Conservation (phyloP, 2,797 vertebrate species). For the Oreortyx pictus region DNA sequence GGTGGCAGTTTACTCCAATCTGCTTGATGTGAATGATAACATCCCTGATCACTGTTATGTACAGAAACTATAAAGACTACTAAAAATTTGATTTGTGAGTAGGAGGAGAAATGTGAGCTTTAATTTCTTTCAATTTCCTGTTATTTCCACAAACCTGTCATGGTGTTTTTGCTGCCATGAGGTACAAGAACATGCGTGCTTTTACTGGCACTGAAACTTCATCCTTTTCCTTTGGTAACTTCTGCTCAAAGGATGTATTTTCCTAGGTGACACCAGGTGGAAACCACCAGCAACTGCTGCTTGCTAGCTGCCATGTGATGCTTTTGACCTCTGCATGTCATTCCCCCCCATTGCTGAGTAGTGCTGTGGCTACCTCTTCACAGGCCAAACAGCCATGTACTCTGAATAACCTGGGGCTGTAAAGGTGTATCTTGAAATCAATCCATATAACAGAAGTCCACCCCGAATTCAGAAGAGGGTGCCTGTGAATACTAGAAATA, state of each 20-base stretch:
- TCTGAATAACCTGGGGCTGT: background rate
- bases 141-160: background rate
- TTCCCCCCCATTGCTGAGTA: background rate
- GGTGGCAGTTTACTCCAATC: background rate
- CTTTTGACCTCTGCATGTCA: background rate
- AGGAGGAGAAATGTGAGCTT: background rate
- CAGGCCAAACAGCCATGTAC: background rate
- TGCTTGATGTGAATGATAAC: background rate
- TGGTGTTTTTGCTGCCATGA: background rate
- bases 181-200: background rate
- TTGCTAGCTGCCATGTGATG: background rate
- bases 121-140: constrained; percentile 1
- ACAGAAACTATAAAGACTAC: background rate
- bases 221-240: background rate
- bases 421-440: background rate
- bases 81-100: background rate
- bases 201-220: background rate
- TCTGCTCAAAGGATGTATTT: background rate
- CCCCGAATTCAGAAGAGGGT: background rate
- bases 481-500: background rate
- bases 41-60: background rate
- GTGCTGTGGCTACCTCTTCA: background rate
- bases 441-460: background rate
- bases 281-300: background rate
- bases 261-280: background rate